Evolutionary conservation across 2,888 invertebrate species (phyloP).

Genomic region (Himalopsyche tibetana): DNA sequence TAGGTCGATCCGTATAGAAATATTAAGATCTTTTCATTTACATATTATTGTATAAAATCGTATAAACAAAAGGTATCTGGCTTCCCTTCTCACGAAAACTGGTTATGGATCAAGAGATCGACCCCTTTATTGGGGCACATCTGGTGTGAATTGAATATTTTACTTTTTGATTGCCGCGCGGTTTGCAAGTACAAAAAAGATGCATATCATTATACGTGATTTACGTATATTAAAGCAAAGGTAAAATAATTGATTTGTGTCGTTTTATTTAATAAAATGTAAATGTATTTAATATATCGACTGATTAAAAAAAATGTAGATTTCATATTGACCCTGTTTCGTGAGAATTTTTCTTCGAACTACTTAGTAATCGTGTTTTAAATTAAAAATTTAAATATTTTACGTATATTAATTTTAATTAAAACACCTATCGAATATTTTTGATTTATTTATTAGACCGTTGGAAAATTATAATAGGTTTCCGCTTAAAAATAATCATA

Average conservation of each 20-base stretch:
- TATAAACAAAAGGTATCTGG: slow-evolving; percentile 50
- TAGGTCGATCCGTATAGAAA: background rate
- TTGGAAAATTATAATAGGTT: background rate
- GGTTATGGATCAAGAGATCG: slow-evolving; percentile 32
- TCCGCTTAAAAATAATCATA: background rate
- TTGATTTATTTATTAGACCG: background rate
- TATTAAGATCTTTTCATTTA: slow-evolving; percentile 22
- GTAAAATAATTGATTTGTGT: background rate
- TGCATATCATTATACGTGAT: background rate
- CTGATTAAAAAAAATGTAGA: slow-evolving; percentile 3
- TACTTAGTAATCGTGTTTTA: background rate
- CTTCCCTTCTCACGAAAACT: slow-evolving; percentile 54
- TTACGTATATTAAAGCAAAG: background rate
- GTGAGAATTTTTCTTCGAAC: background rate
- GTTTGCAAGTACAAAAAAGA: slow-evolving; percentile 1
- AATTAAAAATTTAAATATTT: slow-evolving; percentile 4
- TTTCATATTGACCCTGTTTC: slow-evolving; percentile 2
- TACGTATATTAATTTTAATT: background rate
- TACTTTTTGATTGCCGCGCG: slow-evolving; percentile 27
- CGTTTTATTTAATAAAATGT: background rate
- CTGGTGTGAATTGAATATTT: slow-evolving; percentile 36
- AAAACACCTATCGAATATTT: background rate
- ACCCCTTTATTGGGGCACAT: slow-evolving; percentile 2
- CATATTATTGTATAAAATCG: background rate
- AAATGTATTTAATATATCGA: slow-evolving; percentile 24